These are phyloP conservation scores for Mystacides longicornis DNA, from an alignment of 2,888 invertebrate genomes.

Conservation along the genomic window DNA sequence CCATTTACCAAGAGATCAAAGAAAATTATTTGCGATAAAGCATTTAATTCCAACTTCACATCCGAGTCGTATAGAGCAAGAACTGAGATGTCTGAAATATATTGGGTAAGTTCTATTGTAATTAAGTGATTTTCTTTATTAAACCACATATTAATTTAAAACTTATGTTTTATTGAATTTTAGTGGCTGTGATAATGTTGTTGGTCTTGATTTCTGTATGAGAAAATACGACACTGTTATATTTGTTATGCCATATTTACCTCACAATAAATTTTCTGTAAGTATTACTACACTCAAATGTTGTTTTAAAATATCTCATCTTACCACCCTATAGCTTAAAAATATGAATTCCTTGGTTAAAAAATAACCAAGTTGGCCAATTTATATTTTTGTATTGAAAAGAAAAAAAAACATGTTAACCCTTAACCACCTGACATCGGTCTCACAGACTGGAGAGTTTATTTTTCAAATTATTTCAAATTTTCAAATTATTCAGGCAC, in stretches of 20 bases:
- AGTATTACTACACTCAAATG: slow-evolving; percentile 32
- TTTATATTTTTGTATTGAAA: no score
- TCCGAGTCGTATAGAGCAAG: slow-evolving; percentile 72
- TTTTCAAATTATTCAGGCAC: no score
- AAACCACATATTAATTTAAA: not conserved
- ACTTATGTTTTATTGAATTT: slow-evolving; percentile 30
- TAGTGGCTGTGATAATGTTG: slow-evolving; percentile 75
- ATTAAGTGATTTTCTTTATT: not conserved
- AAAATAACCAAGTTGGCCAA: no score
- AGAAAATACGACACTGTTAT: slow-evolving; percentile 72
- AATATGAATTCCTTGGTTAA: no score
- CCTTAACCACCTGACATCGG: no score
- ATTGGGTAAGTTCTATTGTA: slow-evolving; percentile 53
- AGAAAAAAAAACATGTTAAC: no score
- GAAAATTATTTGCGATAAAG: slow-evolving; percentile 71
- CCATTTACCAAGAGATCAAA: slow-evolving; percentile 36
- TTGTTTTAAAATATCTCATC: no score
- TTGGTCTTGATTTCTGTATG: slow-evolving; percentile 71
- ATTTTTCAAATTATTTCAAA: no score
- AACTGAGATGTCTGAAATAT: slow-evolving; percentile 68
- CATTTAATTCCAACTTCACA: slow-evolving; percentile 83
- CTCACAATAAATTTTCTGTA: slow-evolving; percentile 72
- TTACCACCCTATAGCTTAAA: no score
- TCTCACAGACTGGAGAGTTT: no score
- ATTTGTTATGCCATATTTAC: slow-evolving; percentile 85